phyloP scores from a whole-genome alignment of 1,140 invertebrate genomes.

The Orchesella cincta region DNA sequence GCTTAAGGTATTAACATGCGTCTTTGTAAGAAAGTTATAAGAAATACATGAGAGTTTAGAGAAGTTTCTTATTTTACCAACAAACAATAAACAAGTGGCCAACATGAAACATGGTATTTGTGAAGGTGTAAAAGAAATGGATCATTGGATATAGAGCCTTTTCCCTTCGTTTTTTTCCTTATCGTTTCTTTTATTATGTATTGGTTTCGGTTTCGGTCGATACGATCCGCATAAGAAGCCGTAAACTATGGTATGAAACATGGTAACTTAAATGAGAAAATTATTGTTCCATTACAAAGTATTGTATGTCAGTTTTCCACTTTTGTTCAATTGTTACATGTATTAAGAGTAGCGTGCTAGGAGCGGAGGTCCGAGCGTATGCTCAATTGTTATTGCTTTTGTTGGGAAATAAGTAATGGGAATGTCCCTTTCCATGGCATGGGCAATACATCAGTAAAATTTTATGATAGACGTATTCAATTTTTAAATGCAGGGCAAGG shows the following conservation, averaged over 20 bases:
- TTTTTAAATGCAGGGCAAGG: no score
- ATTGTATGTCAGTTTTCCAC: constrained; percentile 26
- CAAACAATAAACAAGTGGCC: constrained; percentile 35
- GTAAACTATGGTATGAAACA: background rate
- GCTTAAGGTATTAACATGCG: constrained; percentile 29
- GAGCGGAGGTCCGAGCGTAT: background rate
- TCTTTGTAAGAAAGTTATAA: constrained; percentile 1
- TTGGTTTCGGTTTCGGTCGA: constrained; percentile 16
- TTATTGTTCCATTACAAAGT: constrained; percentile 17
- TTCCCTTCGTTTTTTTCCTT: background rate
- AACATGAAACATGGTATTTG: constrained; percentile 20
- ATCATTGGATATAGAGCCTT: background rate
- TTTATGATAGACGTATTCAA: no score
- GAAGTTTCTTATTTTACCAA: constrained; percentile 30
- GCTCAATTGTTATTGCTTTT: constrained; percentile 8
- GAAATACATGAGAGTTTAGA: constrained; percentile 20
- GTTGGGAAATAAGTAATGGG: background rate
- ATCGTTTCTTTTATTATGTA: background rate
- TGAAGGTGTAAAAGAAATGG: constrained; percentile 21
- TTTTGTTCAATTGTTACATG: constrained; percentile 14
- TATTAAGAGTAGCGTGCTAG: constrained; percentile 4
- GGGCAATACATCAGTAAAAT: no score
- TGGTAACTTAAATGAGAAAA: constrained; percentile 17
- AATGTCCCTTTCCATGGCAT: background rate
- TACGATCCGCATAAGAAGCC: background rate